phyloP scores from a whole-genome alignment of 1,140 invertebrate genomes.

The Lepidurus packardi region DNA sequence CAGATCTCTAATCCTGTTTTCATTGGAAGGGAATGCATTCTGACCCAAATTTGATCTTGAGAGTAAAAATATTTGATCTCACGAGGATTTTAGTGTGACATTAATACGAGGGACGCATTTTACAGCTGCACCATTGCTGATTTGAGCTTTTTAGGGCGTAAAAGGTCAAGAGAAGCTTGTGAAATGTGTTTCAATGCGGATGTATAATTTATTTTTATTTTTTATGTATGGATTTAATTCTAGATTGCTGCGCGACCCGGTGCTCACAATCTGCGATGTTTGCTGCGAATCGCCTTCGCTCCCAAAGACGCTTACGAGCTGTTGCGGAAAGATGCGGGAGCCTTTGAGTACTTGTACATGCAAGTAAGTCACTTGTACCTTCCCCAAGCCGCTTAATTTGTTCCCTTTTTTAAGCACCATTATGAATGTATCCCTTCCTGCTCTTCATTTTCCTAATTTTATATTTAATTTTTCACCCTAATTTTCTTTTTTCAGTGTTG shows the following conservation, averaged over 20 bases:
- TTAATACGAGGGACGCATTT: too few species aligned
- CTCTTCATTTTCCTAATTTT: constrained; percentile 24
- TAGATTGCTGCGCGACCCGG: constrained; percentile 81
- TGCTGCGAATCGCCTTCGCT: constrained; percentile 82
- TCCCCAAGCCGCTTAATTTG: neutral
- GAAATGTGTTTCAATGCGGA: neutral
- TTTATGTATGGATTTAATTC: neutral
- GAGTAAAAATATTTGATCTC: too few species aligned
- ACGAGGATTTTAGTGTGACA: too few species aligned
- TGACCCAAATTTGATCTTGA: too few species aligned
- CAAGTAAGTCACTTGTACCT: constrained; percentile 48
- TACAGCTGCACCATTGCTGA: neutral
- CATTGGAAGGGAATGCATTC: too few species aligned
- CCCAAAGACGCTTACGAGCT: constrained; percentile 75
- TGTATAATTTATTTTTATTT: constrained; percentile 5
- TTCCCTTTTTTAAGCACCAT: constrained; percentile 17
- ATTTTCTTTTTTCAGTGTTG: constrained; percentile 63
- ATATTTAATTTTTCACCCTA: neutral
- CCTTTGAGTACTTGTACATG: constrained; percentile 83
- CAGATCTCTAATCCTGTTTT: too few species aligned
- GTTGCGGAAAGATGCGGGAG: constrained; percentile 70
- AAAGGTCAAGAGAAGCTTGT: neutral
- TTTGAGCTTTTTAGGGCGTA: constrained; percentile 1
- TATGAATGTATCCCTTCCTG: neutral
- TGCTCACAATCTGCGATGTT: constrained; percentile 77